Evolutionary conservation across 2,888 invertebrate genomes (phyloP).

Genomic region (Nemotelus nigrinus): DNA sequence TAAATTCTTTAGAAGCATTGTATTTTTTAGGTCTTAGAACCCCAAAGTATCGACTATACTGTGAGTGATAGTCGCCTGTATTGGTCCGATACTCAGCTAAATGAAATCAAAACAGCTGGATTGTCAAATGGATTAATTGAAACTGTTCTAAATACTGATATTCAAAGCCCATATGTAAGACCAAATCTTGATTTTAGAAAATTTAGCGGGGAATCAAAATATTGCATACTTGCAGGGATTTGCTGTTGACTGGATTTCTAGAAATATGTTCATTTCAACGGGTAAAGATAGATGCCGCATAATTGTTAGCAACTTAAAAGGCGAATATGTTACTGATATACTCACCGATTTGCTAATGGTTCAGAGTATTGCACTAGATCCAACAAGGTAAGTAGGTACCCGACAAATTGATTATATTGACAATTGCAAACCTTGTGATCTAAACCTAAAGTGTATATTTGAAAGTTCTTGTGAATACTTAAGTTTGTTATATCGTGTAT

Average conservation of each 20-base stretch:
- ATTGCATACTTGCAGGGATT: conserved; percentile 67
- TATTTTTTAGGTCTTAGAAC: conserved; percentile 70
- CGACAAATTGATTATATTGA: background rate
- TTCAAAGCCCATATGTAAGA: conserved; percentile 60
- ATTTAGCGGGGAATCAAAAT: background rate
- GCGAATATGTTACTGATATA: conserved; percentile 72
- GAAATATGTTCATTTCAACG: conserved; percentile 70
- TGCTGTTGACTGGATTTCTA: conserved; percentile 85
- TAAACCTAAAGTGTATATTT: no score
- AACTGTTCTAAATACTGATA: conserved; percentile 78
- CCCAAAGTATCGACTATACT: conserved; percentile 76
- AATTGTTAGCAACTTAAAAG: conserved; percentile 75
- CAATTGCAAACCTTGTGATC: background rate
- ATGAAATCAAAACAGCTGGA: conserved; percentile 77
- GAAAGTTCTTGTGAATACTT: no score
- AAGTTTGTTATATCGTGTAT: no score
- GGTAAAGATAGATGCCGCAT: conserved; percentile 69
- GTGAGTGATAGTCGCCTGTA: conserved; percentile 74
- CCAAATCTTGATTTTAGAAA: conserved; percentile 1
- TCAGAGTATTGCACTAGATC: conserved; percentile 77
- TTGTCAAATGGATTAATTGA: conserved; percentile 75
- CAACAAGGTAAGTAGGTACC: conserved; percentile 66
- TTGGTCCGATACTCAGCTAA: conserved; percentile 81
- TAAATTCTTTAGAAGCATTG: background rate
- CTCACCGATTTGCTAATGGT: conserved; percentile 65